Conservation (phyloP, 2,113 vertebrate genomes). For the Papio anubis region DNA sequence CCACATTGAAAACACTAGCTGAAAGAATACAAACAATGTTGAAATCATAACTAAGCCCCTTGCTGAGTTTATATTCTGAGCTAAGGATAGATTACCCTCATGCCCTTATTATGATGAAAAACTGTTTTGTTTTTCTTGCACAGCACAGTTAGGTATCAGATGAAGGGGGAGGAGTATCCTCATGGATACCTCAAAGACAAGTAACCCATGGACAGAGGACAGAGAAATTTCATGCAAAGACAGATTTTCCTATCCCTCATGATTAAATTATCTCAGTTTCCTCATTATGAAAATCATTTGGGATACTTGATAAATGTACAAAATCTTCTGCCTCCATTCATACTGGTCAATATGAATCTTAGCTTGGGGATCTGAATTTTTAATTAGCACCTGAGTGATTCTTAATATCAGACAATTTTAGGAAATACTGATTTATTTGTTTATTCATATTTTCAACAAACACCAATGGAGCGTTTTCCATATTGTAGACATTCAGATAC, state of each 20-base stretch:
- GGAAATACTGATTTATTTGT: not conserved
- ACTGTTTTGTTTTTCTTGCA: not conserved
- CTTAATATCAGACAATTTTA: not conserved
- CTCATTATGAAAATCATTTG: not conserved
- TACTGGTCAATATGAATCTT: not conserved
- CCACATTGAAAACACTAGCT: conserved; percentile 50
- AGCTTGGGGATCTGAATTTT: not conserved
- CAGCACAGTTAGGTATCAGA: not conserved
- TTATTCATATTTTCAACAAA: not conserved
- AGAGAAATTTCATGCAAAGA: not conserved
- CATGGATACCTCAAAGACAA: not conserved
- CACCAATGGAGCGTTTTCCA: not conserved
- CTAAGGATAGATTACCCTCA: conserved; percentile 41
- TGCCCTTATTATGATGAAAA: conserved; percentile 11
- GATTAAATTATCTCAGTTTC: not conserved
- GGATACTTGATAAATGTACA: not conserved
- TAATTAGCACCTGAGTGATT: not conserved
- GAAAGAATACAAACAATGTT: conserved; percentile 64
- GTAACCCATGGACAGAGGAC: not conserved
- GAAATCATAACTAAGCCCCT: conserved; percentile 47
- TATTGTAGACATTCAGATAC: not conserved
- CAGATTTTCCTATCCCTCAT: not conserved
- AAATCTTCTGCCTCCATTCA: not conserved
- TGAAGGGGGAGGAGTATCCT: not conserved
- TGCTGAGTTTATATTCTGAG: conserved; percentile 57